Percentiles rank a stretch among this genome's conserved stretches.
phyloP scores from a whole-genome alignment of 2,797 vertebrate species.

The Hydrocynus forskahlii region DNA sequence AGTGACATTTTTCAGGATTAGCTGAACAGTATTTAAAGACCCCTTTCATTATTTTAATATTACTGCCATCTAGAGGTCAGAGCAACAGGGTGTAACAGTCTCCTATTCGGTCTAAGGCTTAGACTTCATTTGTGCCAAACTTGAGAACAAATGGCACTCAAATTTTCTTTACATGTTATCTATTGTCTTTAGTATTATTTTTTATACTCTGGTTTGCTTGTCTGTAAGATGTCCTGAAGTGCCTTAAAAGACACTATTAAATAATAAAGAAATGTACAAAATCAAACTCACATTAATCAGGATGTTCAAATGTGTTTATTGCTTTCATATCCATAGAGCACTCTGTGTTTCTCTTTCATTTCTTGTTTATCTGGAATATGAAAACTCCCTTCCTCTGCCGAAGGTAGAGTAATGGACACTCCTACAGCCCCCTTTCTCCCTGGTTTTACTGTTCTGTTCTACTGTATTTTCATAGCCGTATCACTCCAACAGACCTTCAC shows the following conservation, averaged over 20 bases:
- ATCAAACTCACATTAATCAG: neutral
- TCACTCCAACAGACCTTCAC: constrained; percentile 55
- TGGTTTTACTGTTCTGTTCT: constrained; percentile 61
- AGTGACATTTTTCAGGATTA: neutral
- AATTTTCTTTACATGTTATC: no score
- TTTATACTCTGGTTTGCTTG: no score
- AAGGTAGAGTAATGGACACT: constrained; percentile 30
- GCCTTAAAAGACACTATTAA: no score
- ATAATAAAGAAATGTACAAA: neutral
- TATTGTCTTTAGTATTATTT: no score
- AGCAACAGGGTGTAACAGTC: neutral
- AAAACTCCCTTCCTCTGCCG: constrained; percentile 55
- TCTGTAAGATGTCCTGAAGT: no score
- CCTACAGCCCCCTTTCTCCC: constrained; percentile 54
- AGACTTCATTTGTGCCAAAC: neutral
- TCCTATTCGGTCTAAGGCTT: neutral
- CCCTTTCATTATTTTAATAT: neutral
- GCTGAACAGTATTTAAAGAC: neutral
- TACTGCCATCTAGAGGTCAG: constrained; percentile 32
- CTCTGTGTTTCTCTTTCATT: constrained; percentile 55
- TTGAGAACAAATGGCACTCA: neutral
- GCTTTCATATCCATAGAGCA: constrained; percentile 81
- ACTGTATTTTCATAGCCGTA: constrained; percentile 57
- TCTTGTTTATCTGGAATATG: constrained; percentile 53
- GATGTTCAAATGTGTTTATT: constrained; percentile 75